Evolutionary conservation across 2,797 vertebrate genomes (phyloP).

Genomic region (Poecilia wingei): DNA sequence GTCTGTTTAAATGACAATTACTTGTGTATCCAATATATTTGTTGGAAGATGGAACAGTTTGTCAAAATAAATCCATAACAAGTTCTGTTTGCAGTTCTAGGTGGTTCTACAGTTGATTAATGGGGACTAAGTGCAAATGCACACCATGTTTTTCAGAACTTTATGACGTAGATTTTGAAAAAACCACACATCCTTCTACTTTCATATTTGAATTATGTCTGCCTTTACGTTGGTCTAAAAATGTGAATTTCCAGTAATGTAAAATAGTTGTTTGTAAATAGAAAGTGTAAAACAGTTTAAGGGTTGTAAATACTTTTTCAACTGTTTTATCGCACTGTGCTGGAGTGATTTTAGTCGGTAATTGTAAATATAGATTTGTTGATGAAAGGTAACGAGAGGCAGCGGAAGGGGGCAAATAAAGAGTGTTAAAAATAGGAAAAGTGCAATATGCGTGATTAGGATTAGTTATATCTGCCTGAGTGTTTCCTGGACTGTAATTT

Average conservation of each 20-base stretch:
- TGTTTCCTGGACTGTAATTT: conserved; percentile 39
- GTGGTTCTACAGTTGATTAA: neutral
- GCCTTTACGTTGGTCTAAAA: neutral
- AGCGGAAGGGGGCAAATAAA: conserved; percentile 16
- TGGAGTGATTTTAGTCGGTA: conserved; percentile 32
- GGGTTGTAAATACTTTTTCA: neutral
- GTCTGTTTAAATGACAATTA: neutral
- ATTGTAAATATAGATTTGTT: conserved; percentile 45
- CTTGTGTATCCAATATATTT: neutral
- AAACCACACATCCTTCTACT: neutral
- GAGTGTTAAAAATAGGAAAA: conserved; percentile 26
- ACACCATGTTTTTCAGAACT: neutral
- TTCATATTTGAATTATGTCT: neutral
- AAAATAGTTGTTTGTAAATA: neutral
- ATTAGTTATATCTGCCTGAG: conserved; percentile 46
- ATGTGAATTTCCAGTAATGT: neutral
- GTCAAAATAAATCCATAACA: neutral
- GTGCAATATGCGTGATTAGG: conserved; percentile 19
- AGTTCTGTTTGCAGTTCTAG: neutral
- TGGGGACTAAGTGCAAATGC: neutral
- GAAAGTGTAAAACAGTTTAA: neutral
- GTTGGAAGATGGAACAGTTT: neutral
- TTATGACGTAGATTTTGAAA: neutral
- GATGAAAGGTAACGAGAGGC: conserved; percentile 46
- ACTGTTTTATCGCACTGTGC: neutral